phyloP scores from a whole-genome alignment of 2,797 vertebrate species.

The Triplophysa bombifrons region DNA sequence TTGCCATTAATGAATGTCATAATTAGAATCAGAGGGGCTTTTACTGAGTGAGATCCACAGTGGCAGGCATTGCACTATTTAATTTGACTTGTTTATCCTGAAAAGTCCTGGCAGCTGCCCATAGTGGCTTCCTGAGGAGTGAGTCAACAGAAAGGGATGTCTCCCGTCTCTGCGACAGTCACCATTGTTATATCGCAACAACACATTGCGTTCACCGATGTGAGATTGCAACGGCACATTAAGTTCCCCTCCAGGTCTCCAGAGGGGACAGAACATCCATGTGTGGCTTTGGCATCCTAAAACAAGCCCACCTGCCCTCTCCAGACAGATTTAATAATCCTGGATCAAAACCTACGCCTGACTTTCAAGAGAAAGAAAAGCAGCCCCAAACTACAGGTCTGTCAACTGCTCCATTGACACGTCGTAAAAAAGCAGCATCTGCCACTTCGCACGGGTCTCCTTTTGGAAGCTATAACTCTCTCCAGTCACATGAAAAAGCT shows the following conservation, averaged over 20 bases:
- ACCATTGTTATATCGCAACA: background rate
- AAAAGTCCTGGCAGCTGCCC: slow-evolving; percentile 42
- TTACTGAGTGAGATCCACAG: slow-evolving; percentile 46
- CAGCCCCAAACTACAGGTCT: slow-evolving; percentile 49
- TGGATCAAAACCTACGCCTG: slow-evolving; percentile 49
- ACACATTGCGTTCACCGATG: background rate
- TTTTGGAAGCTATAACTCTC: slow-evolving; percentile 44
- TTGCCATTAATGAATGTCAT: slow-evolving; percentile 53
- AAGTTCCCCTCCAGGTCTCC: too few species aligned
- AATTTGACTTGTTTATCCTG: slow-evolving; percentile 57
- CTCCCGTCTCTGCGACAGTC: slow-evolving; percentile 9
- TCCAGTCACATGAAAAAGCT: slow-evolving; percentile 39
- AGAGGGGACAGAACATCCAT: slow-evolving; percentile 11
- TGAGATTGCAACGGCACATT: too few species aligned
- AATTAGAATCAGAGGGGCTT: slow-evolving; percentile 58
- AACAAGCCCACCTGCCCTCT: slow-evolving; percentile 9
- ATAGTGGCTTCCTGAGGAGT: slow-evolving; percentile 41
- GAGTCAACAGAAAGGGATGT: slow-evolving; percentile 35
- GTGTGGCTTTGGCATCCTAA: slow-evolving; percentile 22
- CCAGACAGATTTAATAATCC: slow-evolving; percentile 56
- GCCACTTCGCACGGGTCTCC: slow-evolving; percentile 13
- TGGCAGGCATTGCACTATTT: slow-evolving; percentile 49
- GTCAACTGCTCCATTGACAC: slow-evolving; percentile 49
- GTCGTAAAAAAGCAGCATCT: slow-evolving; percentile 45
- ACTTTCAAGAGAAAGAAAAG: slow-evolving; percentile 31